These are phyloP conservation scores for Piliocolobus tephrosceles DNA, from an alignment of 2,113 vertebrate genomes.

Conservation along the genomic window DNA sequence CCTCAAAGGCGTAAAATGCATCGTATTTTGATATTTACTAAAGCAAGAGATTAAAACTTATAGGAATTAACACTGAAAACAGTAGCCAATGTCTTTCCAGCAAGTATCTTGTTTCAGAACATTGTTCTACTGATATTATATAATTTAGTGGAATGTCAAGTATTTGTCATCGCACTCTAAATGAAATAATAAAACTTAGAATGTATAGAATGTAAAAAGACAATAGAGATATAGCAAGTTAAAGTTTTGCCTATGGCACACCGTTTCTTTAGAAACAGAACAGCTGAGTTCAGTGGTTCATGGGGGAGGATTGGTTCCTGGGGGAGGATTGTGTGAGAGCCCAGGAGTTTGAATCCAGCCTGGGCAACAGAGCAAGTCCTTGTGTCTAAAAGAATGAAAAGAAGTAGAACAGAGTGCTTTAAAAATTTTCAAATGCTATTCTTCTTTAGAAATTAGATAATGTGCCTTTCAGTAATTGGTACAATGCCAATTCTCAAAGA, in stretches of 20 bases:
- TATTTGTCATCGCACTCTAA: neutral
- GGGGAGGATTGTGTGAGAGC: no score
- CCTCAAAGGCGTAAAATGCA: neutral
- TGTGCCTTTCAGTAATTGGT: neutral
- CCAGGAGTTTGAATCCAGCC: no score
- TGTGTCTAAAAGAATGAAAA: no score
- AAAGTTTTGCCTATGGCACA: neutral
- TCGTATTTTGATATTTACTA: conserved; percentile 27
- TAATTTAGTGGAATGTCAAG: neutral
- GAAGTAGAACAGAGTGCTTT: neutral
- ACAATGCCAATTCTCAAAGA: conserved; percentile 7
- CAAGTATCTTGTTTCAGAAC: neutral
- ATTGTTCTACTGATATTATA: neutral
- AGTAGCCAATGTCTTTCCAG: neutral
- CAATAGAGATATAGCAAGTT: neutral
- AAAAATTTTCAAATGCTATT: neutral
- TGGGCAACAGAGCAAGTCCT: no score
- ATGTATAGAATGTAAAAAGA: neutral
- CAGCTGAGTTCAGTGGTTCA: no score
- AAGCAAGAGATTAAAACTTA: neutral
- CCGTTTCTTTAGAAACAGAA: neutral
- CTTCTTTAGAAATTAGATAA: conserved; percentile 34
- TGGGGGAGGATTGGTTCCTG: no score
- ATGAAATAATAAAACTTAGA: neutral
- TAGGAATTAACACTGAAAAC: neutral